phyloP scores from a whole-genome alignment of 2,888 invertebrate genomes.

The Cremastobaeus sp. region DNA sequence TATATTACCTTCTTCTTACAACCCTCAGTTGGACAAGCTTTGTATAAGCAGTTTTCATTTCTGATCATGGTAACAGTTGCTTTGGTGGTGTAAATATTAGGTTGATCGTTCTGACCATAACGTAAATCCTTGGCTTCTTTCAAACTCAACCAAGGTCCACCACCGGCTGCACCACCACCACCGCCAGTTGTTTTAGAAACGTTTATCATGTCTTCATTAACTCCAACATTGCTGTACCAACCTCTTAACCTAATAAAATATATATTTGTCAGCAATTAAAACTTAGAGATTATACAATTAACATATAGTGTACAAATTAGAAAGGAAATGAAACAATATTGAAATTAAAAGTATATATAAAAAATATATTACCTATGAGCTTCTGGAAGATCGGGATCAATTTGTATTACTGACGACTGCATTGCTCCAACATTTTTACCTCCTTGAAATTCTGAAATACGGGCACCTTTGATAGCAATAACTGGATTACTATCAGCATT shows the following conservation, averaged over 20 bases:
- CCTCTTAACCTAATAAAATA: constrained; percentile 83
- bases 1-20: constrained; percentile 92
- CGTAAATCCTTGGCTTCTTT: constrained; percentile 85
- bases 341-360: constrained; percentile 8
- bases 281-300: too few relatives aligned
- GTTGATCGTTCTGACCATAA: constrained; percentile 86
- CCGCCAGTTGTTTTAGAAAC: constrained; percentile 78
- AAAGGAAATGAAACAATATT: too few relatives aligned
- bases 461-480: constrained; percentile 90
- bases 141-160: constrained; percentile 86
- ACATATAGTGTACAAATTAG: too few relatives aligned
- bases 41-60: constrained; percentile 91
- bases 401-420: constrained; percentile 82
- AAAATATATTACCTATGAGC: constrained; percentile 82
- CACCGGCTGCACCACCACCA: constrained; percentile 78
- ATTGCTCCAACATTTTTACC: constrained; percentile 84
- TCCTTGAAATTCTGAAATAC: constrained; percentile 92
- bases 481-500: constrained; percentile 88
- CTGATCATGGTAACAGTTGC: constrained; percentile 89
- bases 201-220: constrained; percentile 81
- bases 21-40: constrained; percentile 91
- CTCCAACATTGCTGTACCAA: constrained; percentile 93
- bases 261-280: background rate
- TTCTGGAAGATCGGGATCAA: constrained; percentile 94
- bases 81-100: constrained; percentile 89